phyloP scores from a whole-genome alignment of 2,888 invertebrate genomes.

The Torymus tubicola region DNA sequence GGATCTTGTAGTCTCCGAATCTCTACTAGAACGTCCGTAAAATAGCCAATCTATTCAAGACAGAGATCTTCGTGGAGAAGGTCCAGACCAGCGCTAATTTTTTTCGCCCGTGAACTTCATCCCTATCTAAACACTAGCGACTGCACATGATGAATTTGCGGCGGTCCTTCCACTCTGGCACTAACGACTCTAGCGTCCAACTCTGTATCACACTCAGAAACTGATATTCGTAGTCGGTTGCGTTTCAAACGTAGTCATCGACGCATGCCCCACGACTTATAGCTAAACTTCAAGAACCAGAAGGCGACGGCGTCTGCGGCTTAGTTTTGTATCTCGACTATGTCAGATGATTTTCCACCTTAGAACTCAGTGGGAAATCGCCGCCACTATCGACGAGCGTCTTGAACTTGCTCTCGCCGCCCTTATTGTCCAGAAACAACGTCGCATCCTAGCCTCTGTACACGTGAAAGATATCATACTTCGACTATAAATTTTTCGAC shows the following conservation, averaged over 20 bases:
- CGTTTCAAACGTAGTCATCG: slow-evolving; percentile 70
- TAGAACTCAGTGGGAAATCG: too few relatives aligned
- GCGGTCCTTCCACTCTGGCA: slow-evolving; percentile 70
- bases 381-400: slow-evolving; percentile 79
- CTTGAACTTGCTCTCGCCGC: slow-evolving; percentile 79
- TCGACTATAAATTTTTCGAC: too few relatives aligned
- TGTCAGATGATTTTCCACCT: slow-evolving; percentile 67
- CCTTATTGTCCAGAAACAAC: slow-evolving; percentile 71
- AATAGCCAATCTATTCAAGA: slow-evolving; percentile 59
- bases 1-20: slow-evolving; percentile 72
- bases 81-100: too few relatives aligned
- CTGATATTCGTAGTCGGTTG: slow-evolving; percentile 77
- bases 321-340: slow-evolving; percentile 70
- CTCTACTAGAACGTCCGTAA: slow-evolving; percentile 69
- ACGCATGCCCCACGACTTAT: slow-evolving; percentile 73
- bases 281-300: slow-evolving; percentile 74
- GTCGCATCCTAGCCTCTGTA: slow-evolving; percentile 69
- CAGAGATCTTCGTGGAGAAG: too few relatives aligned
- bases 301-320: slow-evolving; percentile 40
- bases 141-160: slow-evolving; percentile 67
- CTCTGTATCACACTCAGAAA: slow-evolving; percentile 79
- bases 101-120: slow-evolving; percentile 73
- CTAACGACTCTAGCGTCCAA: slow-evolving; percentile 74
- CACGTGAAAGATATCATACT: too few relatives aligned
- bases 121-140: slow-evolving; percentile 71